phyloP scores from a whole-genome alignment of 2,113 vertebrate species.

The Cettia cetti region DNA sequence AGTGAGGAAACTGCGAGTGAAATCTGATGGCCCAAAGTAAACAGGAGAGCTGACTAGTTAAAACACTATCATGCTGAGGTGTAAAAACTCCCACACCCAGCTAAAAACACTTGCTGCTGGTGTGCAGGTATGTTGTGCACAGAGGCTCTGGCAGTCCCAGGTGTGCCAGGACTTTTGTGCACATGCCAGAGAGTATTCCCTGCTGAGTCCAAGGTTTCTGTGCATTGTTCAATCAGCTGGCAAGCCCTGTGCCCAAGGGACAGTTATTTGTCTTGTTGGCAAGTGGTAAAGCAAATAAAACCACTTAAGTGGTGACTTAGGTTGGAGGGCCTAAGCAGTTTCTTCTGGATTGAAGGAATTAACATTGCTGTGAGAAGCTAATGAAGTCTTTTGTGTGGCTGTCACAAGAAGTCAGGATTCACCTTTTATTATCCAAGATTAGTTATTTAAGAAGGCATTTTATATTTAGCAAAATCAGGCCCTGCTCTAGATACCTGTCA shows the following conservation, averaged over 20 bases:
- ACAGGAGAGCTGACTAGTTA: background rate
- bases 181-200: background rate
- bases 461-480: background rate
- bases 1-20: background rate
- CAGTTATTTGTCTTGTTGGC: background rate
- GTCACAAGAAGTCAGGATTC: background rate
- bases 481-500: background rate
- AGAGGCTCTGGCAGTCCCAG: rapidly evolving
- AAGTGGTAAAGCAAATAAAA: background rate
- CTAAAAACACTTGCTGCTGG: background rate
- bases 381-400: background rate
- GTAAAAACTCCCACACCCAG: background rate
- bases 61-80: background rate
- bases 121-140: background rate
- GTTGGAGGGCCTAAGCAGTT: background rate
- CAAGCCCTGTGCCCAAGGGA: background rate
- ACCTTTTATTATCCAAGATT: background rate
- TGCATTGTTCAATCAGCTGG: background rate
- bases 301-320: background rate
- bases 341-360: background rate
- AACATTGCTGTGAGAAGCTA: background rate
- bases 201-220: background rate
- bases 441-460: background rate
- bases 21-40: background rate
- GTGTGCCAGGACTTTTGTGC: background rate